Percentiles rank a stretch among this genome's conserved stretches.
Evolutionary conservation across 2,888 invertebrate species (phyloP).

Genomic region (Zeuzera pyrina): DNA sequence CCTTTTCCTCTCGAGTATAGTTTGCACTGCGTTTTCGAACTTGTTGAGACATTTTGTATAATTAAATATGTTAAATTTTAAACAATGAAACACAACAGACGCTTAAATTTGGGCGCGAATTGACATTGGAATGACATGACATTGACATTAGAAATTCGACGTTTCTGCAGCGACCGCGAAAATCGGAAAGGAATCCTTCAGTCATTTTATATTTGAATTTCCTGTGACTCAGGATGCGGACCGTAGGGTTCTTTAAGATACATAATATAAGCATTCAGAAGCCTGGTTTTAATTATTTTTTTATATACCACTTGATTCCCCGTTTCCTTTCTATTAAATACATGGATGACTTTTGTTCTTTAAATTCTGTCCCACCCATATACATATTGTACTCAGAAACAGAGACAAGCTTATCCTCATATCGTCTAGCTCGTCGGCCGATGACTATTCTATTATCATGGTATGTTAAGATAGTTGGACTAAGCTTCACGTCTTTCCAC

Average conservation of each 20-base stretch:
- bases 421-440: slow-evolving; percentile 1
- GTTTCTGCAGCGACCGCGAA: too few species aligned
- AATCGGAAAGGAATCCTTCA: too few species aligned
- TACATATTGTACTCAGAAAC: slow-evolving; percentile 16
- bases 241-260: background rate
- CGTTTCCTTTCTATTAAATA: slow-evolving; percentile 17
- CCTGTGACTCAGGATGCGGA: slow-evolving; percentile 1
- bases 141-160: too few species aligned
- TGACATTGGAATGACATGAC: too few species aligned
- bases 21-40: too few species aligned
- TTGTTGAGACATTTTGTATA: too few species aligned
- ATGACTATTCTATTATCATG: slow-evolving; percentile 5
- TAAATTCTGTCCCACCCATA: slow-evolving; percentile 19
- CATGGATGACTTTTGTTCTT: slow-evolving; percentile 18
- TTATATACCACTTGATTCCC: slow-evolving; percentile 15
- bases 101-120: too few species aligned
- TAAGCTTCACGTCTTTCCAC: slow-evolving; percentile 15
- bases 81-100: too few species aligned
- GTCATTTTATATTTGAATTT: slow-evolving; percentile 4
- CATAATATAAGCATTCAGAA: slow-evolving; percentile 10
- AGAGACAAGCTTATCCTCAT: slow-evolving; percentile 2
- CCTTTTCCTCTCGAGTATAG: too few species aligned
- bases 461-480: slow-evolving; percentile 11
- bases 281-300: slow-evolving; percentile 14
- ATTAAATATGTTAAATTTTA: too few species aligned